phyloP scores from a whole-genome alignment of 1,140 invertebrate species.

The Euschistus heros region DNA sequence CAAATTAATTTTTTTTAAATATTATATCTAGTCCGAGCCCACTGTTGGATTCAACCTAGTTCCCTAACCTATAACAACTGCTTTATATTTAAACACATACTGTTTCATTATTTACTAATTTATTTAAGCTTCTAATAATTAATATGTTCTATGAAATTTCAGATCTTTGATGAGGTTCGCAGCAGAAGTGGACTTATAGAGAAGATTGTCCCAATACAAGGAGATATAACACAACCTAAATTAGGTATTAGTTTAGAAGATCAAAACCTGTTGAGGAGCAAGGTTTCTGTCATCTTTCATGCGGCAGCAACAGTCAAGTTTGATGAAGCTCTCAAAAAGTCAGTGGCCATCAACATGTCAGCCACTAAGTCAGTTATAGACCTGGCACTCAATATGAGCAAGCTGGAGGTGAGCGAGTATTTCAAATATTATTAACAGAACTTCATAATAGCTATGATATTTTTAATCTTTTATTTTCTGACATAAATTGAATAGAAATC shows the following conservation, averaged over 20 bases:
- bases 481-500: no score
- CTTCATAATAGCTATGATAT: no score
- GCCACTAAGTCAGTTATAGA: constrained; percentile 75
- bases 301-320: constrained; percentile 95
- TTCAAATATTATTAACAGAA: no score
- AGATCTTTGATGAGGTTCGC: constrained; percentile 6
- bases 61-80: no score
- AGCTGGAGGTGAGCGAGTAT: constrained; percentile 53
- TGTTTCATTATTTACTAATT: no score
- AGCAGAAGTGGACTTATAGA: not conserved
- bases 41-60: no score
- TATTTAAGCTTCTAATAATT: no score
- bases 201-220: constrained; percentile 33
- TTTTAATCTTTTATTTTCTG: no score
- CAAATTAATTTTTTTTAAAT: no score
- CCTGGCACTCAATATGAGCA: constrained; percentile 73
- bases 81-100: no score
- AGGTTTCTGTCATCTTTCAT: constrained; percentile 84
- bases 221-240: constrained; percentile 57
- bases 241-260: constrained; percentile 45
- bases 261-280: constrained; percentile 47
- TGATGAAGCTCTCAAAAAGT: constrained; percentile 89
- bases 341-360: constrained; percentile 81
- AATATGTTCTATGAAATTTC: not conserved
- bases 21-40: no score